Base-by-base conservation (phyloP, 2,797 vertebrate genomes). In the Setipinna tenuifilis region DNA sequence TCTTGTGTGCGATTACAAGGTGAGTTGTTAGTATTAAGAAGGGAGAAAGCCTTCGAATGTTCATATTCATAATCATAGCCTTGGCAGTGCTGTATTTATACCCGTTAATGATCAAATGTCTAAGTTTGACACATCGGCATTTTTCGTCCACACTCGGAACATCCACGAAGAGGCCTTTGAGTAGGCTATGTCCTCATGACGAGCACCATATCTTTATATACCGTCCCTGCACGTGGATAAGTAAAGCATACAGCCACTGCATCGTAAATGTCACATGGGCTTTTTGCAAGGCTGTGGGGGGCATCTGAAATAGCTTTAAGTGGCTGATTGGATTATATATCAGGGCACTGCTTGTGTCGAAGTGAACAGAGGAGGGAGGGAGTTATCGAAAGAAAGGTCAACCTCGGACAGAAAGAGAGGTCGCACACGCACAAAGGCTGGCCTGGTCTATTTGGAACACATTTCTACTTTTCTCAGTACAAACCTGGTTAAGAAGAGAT, bases 401-500 rank as follows among this genome's bases (percentile, higher is more conserved):
- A 62, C 25, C 61, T 62, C 65, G 17, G 57, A 71, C 25, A 35
- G 23, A 17, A 14, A 12, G 65, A 71, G 12, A 17, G 28, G 3
- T 25, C 61, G 25, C 61, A 9, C 59, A 62, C 6, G 7, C n/a
- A 62, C 21, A n/a, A 31, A 31, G 65, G 17, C 68, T 31, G 68
- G 2, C 68, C 28, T 75, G 68, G 3, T 75, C 31, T 75, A 75
- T 31, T 75, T 75, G 68, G 68, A 31, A 17, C 28, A 6, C 14
- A 6, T 75, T 17, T 65, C 62, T 65, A 2, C 68, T 41, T 28
- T 75, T 75, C 68, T 75, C 17, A 75, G 1, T 17, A 19, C 62
- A 65, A 65, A 25, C 62, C 23, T 65, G 16, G 31, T 35, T 75
- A 31, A 82, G 80, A 25, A 46, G 81, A 82, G 81, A 82, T 82